These are phyloP conservation scores for Melieria picta DNA, from an alignment of 2,888 invertebrate species.

Conservation along the genomic window DNA sequence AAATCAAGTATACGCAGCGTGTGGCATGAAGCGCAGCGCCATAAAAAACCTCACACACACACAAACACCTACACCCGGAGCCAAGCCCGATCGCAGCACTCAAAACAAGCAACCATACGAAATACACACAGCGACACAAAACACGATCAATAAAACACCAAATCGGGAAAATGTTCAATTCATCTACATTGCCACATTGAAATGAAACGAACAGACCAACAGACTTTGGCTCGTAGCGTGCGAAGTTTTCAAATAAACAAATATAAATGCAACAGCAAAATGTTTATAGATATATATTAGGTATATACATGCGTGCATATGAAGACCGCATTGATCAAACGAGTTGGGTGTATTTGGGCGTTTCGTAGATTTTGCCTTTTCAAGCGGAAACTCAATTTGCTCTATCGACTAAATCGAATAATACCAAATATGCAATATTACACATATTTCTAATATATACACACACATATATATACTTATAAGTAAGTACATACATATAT, in stretches of 20 bases:
- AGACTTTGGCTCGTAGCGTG: neutral
- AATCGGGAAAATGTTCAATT: conserved; percentile 33
- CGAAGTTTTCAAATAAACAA: neutral
- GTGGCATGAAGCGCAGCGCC: conserved; percentile 12
- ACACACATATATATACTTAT: neutral
- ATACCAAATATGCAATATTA: too few relatives aligned
- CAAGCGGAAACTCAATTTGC: too few relatives aligned
- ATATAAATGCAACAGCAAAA: neutral
- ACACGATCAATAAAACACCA: conserved; percentile 33
- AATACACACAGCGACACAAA: conserved; percentile 24
- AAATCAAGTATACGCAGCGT: conserved; percentile 32
- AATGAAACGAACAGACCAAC: neutral
- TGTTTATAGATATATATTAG: neutral
- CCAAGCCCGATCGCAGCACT: neutral
- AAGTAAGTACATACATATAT: neutral
- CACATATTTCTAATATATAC: neutral
- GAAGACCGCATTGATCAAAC: too few relatives aligned
- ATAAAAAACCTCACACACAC: conserved; percentile 17
- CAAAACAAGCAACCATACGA: conserved; percentile 6
- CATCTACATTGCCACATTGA: conserved; percentile 6
- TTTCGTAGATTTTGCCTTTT: too few relatives aligned
- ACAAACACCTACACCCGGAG: neutral
- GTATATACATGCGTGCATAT: too few relatives aligned
- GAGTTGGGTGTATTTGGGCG: too few relatives aligned
- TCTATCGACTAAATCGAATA: too few relatives aligned